Conservation (phyloP, 2,888 invertebrate genomes). For the Calliscelio sp. region DNA sequence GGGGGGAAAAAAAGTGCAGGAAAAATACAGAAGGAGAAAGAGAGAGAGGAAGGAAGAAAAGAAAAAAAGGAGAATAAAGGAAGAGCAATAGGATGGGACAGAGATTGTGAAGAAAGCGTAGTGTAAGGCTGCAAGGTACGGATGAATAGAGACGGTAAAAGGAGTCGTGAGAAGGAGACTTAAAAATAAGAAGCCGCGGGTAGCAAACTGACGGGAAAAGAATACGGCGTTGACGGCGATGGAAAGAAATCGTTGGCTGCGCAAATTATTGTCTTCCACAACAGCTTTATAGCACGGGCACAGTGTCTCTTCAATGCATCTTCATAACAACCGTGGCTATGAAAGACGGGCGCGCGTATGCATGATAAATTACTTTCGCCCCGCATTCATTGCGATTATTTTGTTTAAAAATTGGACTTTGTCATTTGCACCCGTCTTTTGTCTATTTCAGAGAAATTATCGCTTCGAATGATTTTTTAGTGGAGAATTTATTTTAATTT, state of each 20-base stretch:
- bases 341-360: slow-evolving; percentile 63
- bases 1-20: neutral
- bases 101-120: slow-evolving; percentile 71
- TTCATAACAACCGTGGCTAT: slow-evolving; percentile 64
- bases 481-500: too few species aligned
- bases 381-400: slow-evolving; percentile 51
- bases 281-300: slow-evolving; percentile 64
- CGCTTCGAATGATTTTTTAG: neutral
- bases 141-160: slow-evolving; percentile 76
- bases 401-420: slow-evolving; percentile 45
- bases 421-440: neutral
- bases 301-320: slow-evolving; percentile 69
- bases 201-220: slow-evolving; percentile 79
- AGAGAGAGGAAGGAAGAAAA: slow-evolving; percentile 1
- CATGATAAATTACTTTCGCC: slow-evolving; percentile 56
- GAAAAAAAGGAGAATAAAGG: slow-evolving; percentile 7
- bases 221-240: slow-evolving; percentile 78
- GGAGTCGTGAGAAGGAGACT: slow-evolving; percentile 70
- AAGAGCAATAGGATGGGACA: too few species aligned
- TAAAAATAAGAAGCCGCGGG: slow-evolving; percentile 76
- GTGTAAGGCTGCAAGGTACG: slow-evolving; percentile 73
- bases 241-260: slow-evolving; percentile 78
- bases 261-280: slow-evolving; percentile 73
- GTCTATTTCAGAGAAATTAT: slow-evolving; percentile 14
- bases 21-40: slow-evolving; percentile 17